Base-by-base conservation (phyloP, 1,140 invertebrate species). In the Chironomus striatipennis region DNA sequence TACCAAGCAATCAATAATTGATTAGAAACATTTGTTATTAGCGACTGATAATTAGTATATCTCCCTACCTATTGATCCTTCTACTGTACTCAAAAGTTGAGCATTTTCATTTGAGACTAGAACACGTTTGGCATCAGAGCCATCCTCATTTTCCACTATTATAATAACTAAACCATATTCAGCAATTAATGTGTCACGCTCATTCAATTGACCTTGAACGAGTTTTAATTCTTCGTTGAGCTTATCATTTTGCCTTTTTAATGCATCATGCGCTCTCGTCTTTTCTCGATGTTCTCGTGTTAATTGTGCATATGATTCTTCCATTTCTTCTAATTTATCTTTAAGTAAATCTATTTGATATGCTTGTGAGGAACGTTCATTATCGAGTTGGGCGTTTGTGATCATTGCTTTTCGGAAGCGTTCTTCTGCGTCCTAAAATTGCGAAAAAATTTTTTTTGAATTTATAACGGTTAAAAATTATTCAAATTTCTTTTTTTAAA, bases 381-480 rank as follows among this genome's bases (percentile, higher is more conserved):
- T 99, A 83, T 99, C 97, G 76, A 99, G 84, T 83, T 99, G 97
- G 77, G 97, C 97, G 87, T 97, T 98, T 74, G 94, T 91, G 79
- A 99, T 93, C 97, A 99, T 99, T 20, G 97, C 95, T 84, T 97
- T 97, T 73, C 96, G 89, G 84, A 98, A 98, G 79, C 98, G 98
- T 78, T 99, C 97, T 81, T 99, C 97, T 73, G 97, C 87, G 79
- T 99, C 97, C 81, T 90, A 87, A 8, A 93, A 84, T 78, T 91
- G 88, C 6, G 24, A 42, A 73, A 42, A 57, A 18, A 76, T 75
- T 43, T n/a, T n/a, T n/a, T n/a, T n/a, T n/a, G n/a, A 67, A 70
- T 75, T 77, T 34, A 20, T 72, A 21, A 42, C 9, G 72, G 67
- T 77, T 21, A 7, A 57, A 9, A 76, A 75, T 76, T 0, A 17